Base-by-base conservation (phyloP, 2,888 invertebrate species). In the Rhagonycha fulva region DNA sequence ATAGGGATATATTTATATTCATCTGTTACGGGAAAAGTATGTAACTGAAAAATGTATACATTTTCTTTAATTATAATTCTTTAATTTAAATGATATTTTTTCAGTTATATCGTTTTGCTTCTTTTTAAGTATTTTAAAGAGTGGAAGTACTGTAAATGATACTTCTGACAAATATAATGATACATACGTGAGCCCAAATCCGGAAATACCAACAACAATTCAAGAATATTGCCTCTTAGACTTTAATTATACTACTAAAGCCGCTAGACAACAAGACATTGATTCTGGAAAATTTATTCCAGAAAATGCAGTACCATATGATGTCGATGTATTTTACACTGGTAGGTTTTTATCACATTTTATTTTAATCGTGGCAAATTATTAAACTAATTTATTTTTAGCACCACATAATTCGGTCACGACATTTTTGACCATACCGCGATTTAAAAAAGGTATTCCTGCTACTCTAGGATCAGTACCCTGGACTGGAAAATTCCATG, bases 381-480 rank as follows among this genome's bases (percentile, higher is more conserved):
- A 19, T 19, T 19, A 19, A 19, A 19, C 19, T 19, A 19, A 19
- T 19, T 19, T 19, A 19, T 19, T 19, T 19, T 19, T 19, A 19
- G 19, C 19, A 19, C 19, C 19, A 72, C 67, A 68, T n/a, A 68
- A 67, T 73, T 76, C 30, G 88, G n/a, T n/a, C n/a, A n/a, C n/a
- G n/a, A n/a, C n/a, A n/a, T n/a, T n/a, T n/a, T n/a, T 95, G 0
- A 91, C 95, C 0, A 90, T 93, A 75, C 96, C 95, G 0, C 89
- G 94, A 11, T 94, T 95, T 81, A 91, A 91, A 82, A 86, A 87
- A 1, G 95, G 96, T 0, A 90, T 94, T 9, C 95, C 96, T 0
- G 91, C 91, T 7, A 92, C 94, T 0, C 84, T 96, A 30, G 94
- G 93, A 2, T 91, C 90, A 0, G 91, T 96, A 3, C 81, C 84